These are phyloP conservation scores for Cephalopachus bancanus DNA, from an alignment of 2,797 vertebrate species.

Conservation along the genomic window DNA sequence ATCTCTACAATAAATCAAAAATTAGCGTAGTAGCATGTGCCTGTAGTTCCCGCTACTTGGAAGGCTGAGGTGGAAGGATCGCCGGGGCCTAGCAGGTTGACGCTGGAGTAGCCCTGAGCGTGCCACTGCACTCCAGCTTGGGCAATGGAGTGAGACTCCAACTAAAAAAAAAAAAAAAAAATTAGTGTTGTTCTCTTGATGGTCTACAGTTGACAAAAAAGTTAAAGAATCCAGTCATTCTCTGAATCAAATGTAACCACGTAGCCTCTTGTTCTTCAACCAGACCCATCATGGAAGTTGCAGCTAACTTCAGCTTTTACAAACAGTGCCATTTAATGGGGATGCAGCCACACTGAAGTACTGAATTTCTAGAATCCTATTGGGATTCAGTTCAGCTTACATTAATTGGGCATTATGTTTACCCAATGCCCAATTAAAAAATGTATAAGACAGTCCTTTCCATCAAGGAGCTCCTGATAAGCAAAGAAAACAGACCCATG, in stretches of 20 bases:
- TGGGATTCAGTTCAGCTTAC: background rate
- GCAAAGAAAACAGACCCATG: background rate
- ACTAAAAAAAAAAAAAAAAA: background rate
- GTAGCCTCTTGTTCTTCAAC: background rate
- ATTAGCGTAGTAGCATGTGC: too few species aligned
- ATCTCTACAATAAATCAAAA: too few species aligned
- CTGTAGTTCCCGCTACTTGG: too few species aligned
- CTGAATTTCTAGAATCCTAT: background rate
- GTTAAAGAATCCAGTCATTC: background rate
- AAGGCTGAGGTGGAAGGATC: too few species aligned
- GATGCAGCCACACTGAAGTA: background rate
- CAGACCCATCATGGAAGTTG: background rate
- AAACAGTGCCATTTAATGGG: background rate
- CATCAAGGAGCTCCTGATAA: background rate
- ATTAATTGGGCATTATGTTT: background rate
- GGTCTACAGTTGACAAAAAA: conserved; percentile 9
- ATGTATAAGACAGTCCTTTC: background rate
- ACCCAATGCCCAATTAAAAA: background rate
- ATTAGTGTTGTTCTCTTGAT: background rate
- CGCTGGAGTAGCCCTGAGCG: too few species aligned
- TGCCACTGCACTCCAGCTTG: too few species aligned
- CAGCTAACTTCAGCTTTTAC: background rate
- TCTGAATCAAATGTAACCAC: background rate
- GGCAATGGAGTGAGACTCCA: too few species aligned
- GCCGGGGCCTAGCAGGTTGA: too few species aligned